Evolutionary conservation across 2,113 vertebrate genomes (phyloP), one percentile per base, ranked within the genome.

Genomic region (Tragulus kanchil): DNA sequence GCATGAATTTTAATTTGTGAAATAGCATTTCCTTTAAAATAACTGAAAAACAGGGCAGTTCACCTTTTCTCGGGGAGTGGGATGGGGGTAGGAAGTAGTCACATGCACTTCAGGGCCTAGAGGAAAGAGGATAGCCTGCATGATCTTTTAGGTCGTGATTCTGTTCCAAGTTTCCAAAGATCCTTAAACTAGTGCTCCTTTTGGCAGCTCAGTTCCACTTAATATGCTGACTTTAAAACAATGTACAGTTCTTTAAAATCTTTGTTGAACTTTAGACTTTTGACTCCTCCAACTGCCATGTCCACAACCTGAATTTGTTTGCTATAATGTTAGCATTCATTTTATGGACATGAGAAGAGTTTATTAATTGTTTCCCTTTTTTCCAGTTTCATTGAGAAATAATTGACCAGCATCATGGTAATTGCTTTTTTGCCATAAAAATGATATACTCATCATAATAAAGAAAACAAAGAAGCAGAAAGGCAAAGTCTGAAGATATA

Each of bases 181-280:
- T n/a, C n/a, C n/a, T 78, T 62, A 81, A 59, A 45, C 61, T 86
- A 2, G 1, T 48, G 31, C 90, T 75, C 31, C 26, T 82, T 89
- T 82, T 52, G n/a, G 45, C n/a, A 86, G 48, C 13, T 89, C 56
- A 64, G 59, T 85, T 62, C 64, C 59, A 61, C 3, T 78, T 78
- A 87, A 84, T 15, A 64, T 64, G 58, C 69, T 85, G 65, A 83
- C 23, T 56, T 86, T 42, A 82, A 91, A 77, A 81, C 59, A 26
- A 62, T 82, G 11, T 8, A 50, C 3, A 13, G 12, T 52, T 94
- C 45, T 91, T 93, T 73, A 19, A 64, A 64, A 25, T 0, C 23
- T 89, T 83, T 78, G 83, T 31, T 85, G n/a, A 85, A 82, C 61
- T 91, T 85, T 67, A 89, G 69, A 79, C 61, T 73, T 92, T 59